Conservation (phyloP, 2,888 invertebrate genomes). For the Dasysyrphus albostriatus region DNA sequence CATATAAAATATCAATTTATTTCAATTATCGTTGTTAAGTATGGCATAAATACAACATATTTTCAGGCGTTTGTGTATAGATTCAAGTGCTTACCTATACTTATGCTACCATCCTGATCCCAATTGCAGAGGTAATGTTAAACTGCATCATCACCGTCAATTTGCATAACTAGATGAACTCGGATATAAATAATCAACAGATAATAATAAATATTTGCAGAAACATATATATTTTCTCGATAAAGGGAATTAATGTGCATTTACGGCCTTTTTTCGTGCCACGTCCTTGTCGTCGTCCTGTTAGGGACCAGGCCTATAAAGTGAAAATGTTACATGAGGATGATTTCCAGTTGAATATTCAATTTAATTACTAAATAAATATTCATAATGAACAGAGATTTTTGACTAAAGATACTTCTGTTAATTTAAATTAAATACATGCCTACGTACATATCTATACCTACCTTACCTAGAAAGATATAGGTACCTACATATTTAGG, state of each 20-base stretch:
- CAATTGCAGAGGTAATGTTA: constrained; percentile 21
- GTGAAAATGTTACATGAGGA: constrained; percentile 36
- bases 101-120: not conserved
- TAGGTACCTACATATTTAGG: too few relatives aligned
- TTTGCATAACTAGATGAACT: constrained; percentile 76
- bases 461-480: not conserved
- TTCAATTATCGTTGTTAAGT: constrained; percentile 73
- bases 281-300: not conserved
- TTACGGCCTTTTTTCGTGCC: constrained; percentile 29
- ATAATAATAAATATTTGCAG: constrained; percentile 74
- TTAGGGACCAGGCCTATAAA: not conserved
- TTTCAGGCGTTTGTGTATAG: constrained; percentile 5
- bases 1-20: constrained; percentile 72
- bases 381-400: constrained; percentile 57
- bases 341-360: constrained; percentile 67
- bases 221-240: constrained; percentile 63
- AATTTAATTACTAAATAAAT: constrained; percentile 73
- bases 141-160: constrained; percentile 67
- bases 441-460: not conserved
- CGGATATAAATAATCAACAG: constrained; percentile 75
- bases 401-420: constrained; percentile 51
- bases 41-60: constrained; percentile 45
- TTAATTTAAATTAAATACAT: constrained; percentile 55
- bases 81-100: constrained; percentile 10
- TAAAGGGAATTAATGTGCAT: constrained; percentile 72